Percentiles rank a stretch among this genome's conserved stretches.
These are phyloP conservation scores for Physella acuta DNA, from an alignment of 1,140 invertebrate genomes.

Conservation along the genomic window DNA sequence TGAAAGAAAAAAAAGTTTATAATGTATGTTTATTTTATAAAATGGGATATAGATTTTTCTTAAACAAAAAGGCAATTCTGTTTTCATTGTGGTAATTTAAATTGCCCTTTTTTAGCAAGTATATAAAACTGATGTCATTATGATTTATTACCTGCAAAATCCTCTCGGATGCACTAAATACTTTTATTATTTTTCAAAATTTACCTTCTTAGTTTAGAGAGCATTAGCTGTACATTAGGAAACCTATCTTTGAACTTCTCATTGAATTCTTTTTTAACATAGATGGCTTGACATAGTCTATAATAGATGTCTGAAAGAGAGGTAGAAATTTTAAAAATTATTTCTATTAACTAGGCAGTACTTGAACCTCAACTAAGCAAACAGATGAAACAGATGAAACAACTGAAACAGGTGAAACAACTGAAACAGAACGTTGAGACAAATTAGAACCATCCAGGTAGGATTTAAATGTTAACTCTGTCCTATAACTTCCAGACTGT, in stretches of 20 bases:
- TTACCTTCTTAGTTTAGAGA: constrained; percentile 95
- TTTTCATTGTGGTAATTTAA: too few relatives aligned
- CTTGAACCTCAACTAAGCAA: too few relatives aligned
- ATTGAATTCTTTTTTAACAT: constrained; percentile 95
- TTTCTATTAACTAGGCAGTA: neutral
- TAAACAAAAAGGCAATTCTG: too few relatives aligned
- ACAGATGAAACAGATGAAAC: too few relatives aligned
- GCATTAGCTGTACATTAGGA: constrained; percentile 88
- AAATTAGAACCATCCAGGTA: constrained; percentile 70
- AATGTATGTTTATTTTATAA: too few relatives aligned
- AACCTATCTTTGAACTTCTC: constrained; percentile 96
- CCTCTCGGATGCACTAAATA: too few relatives aligned
- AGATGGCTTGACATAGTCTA: constrained; percentile 94
- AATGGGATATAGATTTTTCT: too few relatives aligned
- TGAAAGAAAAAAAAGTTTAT: constrained; percentile 58
- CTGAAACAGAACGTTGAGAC: neutral
- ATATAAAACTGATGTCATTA: too few relatives aligned
- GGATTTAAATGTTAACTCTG: constrained; percentile 89
- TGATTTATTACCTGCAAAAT: too few relatives aligned
- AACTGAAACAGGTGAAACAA: neutral
- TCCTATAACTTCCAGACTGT: constrained; percentile 93
- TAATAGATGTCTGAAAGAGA: constrained; percentile 75
- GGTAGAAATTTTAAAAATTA: neutral
- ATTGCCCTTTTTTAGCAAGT: too few relatives aligned
- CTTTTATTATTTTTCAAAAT: too few relatives aligned